Conservation (phyloP, 2,113 vertebrate genomes). For the Rhombomys opimus region DNA sequence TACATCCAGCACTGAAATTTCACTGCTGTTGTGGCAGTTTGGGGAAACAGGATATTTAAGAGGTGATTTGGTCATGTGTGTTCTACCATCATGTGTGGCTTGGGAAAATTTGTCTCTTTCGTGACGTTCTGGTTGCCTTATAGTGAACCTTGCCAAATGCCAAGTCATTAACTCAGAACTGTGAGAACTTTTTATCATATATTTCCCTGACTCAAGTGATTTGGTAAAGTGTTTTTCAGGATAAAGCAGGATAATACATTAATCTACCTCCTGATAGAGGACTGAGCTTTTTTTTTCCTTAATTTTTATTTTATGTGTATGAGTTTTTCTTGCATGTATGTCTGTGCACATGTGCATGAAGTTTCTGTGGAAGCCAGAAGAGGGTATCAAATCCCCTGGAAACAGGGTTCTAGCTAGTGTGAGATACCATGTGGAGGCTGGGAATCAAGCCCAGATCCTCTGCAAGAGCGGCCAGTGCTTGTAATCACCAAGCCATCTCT, state of each 20-base stretch:
- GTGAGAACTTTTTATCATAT: background rate
- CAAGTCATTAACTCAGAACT: background rate
- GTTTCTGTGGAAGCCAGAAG: background rate
- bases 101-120: background rate
- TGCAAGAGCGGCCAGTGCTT: background rate
- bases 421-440: background rate
- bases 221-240: background rate
- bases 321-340: background rate
- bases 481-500: background rate
- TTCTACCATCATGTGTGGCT: background rate
- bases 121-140: background rate
- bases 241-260: background rate
- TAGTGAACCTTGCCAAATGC: background rate
- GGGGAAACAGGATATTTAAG: background rate
- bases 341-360: background rate
- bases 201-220: background rate
- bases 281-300: background rate
- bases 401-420: background rate
- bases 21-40: background rate
- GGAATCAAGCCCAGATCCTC: background rate
- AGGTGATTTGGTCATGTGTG: background rate
- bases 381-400: background rate
- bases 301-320: background rate
- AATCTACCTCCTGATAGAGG: background rate
- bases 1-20: background rate